Base-by-base conservation (phyloP, 2,113 vertebrate genomes). In the Vulpes vulpes region DNA sequence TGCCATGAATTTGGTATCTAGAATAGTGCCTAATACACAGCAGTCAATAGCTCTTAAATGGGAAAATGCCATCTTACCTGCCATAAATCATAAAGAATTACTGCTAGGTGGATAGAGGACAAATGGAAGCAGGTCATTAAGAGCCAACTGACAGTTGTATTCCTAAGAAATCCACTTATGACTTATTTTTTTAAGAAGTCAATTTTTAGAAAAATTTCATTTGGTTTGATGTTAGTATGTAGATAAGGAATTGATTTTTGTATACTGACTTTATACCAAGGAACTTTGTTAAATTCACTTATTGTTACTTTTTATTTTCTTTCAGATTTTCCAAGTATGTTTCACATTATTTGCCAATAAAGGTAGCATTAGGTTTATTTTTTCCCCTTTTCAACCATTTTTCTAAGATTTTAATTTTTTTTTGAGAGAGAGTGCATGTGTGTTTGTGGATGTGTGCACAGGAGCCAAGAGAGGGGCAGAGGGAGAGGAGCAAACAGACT, bases 311-410 rank as follows among this genome's bases (percentile, higher is more conserved):
- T 96, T 87, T 79, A 79, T 22, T n/a, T 82, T 91, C 30, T 84
- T 91, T 84, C 67, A 51, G n/a, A 85, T 86, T 94, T 91, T 91
- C 82, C 55, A 85, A 76, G 11, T 9, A 91, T 25, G 14, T 73
- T 86, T 73, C 73, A 91, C 11, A n/a, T 91, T 94, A 86, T 88
- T 82, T 94, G 53, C 82, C 81, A 69, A 76, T 59, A 89, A 67
- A 93, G 35, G 76, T 1, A 82, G 65, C 1, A 65, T 64, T n/a
- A n/a, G 14, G 14, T 67, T 67, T 60, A 86, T 51, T 23, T 86
- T 87, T 80, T 51, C 64, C 64, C 81, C 59, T 94, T 74, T 65
- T 43, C 17, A 89, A 64, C 12, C 71, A 43, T 23, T 11, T 74
- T 73, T 74, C 43, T 73, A 65, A 65, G 27, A 65, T 30, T 65